Base-by-base conservation (phyloP, 37 sponge, comb jelly and placozoan genomes). In the Halisarca cf. caerulea region DNA sequence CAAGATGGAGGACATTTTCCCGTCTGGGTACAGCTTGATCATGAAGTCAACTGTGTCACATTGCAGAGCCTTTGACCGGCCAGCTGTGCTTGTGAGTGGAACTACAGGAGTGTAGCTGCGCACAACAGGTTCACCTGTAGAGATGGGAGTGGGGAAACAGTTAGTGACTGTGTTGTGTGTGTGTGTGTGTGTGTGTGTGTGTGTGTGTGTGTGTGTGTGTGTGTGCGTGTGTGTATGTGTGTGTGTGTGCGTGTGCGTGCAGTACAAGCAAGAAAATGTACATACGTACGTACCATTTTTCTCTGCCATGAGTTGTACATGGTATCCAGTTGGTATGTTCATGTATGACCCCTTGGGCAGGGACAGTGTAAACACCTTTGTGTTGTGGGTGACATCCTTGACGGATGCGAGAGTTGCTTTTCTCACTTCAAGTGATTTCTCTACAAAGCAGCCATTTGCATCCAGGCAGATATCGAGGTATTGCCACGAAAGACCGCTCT, bases 21-120 rank as follows among this genome's bases (percentile, higher is more conserved):
- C 96, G 28, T 93, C 74, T 0, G 87, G 53, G 77, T 96, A 96
- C 30, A 96, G 75, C 70, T 96, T 96, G 59, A 96, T 66, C 88
- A 93, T 88, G 44, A 96, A 79, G 32, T 90, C n/a, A 41, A 96
- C 0, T 14, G 78, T 61, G 51, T 79, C 70, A 37, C 51, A 51
- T 44, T 86, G 77, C 24, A 59, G 57, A 23, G 36, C 57, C n/a
- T 18, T 30, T 11, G 21, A 14, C 55, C 25, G 71, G 28, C 17
- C 37, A 3, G 60, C 41, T 61, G 59, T 30, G 18, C 58, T 15
- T 34, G 7, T 58, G 32, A 44, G 80, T 1, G 0, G 0, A 25
- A 60, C 43, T 9, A 91, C 84, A 2, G 92, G 95, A 1, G 92
- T 95, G 61, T 95, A 95, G 66, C 78, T 80, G 7, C 91, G 74